Base-by-base conservation (phyloP, 2,888 invertebrate genomes). In the Dynastes hyllus region DNA sequence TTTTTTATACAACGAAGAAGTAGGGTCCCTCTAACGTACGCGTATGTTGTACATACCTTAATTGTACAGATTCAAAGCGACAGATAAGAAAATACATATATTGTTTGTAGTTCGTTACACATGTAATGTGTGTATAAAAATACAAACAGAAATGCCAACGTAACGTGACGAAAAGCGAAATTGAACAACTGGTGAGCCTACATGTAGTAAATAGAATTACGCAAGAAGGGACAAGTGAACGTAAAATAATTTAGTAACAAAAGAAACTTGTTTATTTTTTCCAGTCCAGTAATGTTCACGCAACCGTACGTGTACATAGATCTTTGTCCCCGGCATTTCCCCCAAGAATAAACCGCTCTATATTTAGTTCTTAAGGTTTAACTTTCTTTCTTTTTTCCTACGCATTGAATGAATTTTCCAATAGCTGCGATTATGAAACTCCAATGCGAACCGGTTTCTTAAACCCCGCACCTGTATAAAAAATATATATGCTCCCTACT, bases 261-360 rank as follows among this genome's bases (percentile, higher is more conserved):
- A 69, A 37, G 53, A 71, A 71, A 71, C 71, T 71, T 71, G 71
- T 58, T 71, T 71, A 71, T 71, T 71, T 71, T 71, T 55, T 55
- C 55, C 55, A 71, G 22, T 45, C 73, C n/a, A 58, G 58, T 73
- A 27, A 69, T 50, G 29, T 69, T 69, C 69, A 69, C 69, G 69
- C 51, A 69, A 29, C 51, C 29, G 51, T 69, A 51, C 27, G 16
- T 22, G 22, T 22, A 22, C 22, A 0, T 11, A 11, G 40, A 67
- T 51, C 29, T 53, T 50, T 69, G 51, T 50, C 69, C 51, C n/a
- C 16, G 51, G 27, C 40, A 16, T 69, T 69, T 69, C 29, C 69
- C 32, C 51, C 69, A 9, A 75, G 58, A 61, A 40, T 71, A 71
- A 75, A 45, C 40, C 13, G 22, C 55, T 61, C 63, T 61, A 61